A percentile compares a stretch with the other conserved stretches of the same genome.
These are phyloP conservation scores for Himalopsyche tibetana DNA, from an alignment of 2,888 invertebrate genomes.

Conservation along the genomic window DNA sequence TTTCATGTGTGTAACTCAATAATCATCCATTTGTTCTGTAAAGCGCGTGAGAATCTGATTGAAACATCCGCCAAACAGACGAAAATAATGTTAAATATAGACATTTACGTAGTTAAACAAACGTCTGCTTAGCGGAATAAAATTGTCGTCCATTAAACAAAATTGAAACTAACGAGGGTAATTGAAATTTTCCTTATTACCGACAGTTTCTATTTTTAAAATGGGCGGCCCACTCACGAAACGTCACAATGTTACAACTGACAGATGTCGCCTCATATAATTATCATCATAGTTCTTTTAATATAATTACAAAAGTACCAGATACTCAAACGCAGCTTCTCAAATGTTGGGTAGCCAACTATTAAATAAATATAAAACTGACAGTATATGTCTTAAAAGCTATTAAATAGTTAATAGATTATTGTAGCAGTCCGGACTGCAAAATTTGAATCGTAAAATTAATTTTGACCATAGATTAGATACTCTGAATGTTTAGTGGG, in stretches of 20 bases:
- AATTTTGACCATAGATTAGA: too few species aligned
- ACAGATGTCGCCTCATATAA: background rate
- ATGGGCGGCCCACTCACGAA: slow-evolving; percentile 13
- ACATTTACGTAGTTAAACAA: slow-evolving; percentile 34
- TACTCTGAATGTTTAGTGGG: too few species aligned
- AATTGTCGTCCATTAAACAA: slow-evolving; percentile 31
- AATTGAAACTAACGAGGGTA: slow-evolving; percentile 50
- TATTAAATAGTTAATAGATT: too few species aligned
- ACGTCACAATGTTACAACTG: background rate
- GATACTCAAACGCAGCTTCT: too few species aligned
- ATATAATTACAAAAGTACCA: too few species aligned
- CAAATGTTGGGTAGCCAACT: too few species aligned
- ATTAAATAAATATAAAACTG: too few species aligned
- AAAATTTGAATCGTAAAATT: too few species aligned
- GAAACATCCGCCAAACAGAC: slow-evolving; percentile 31
- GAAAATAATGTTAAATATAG: slow-evolving; percentile 40
- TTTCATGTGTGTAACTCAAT: slow-evolving; percentile 11
- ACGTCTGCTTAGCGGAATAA: slow-evolving; percentile 33
- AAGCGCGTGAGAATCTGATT: slow-evolving; percentile 30
- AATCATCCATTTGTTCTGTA: background rate
- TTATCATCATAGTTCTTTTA: background rate
- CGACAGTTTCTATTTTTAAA: slow-evolving; percentile 48
- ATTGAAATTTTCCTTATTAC: slow-evolving; percentile 61
- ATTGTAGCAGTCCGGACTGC: too few species aligned
- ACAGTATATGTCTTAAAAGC: too few species aligned